These are phyloP conservation scores for Protophormia terraenovae DNA, from an alignment of 2,888 invertebrate species.

Conservation along the genomic window DNA sequence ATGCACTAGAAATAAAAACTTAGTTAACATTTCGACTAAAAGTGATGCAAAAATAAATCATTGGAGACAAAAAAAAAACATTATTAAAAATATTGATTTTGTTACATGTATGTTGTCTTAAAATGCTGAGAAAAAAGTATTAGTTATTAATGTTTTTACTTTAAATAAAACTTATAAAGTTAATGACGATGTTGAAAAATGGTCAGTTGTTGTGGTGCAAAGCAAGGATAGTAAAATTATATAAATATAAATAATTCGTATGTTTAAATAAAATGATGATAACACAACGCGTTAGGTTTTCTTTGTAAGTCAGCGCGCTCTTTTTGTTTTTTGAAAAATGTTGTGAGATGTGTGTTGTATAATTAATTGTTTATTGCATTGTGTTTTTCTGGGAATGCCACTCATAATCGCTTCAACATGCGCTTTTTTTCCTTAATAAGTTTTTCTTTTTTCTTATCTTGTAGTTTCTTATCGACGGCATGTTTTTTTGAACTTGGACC, in stretches of 20 bases:
- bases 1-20: neutral
- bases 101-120: neutral
- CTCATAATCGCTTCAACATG: conserved; percentile 92
- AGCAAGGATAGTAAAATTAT: conserved; percentile 10
- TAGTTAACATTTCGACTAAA: conserved; percentile 17
- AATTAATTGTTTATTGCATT: neutral
- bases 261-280: conserved; percentile 43
- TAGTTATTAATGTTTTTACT: neutral
- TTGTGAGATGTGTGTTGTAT: conserved; percentile 3
- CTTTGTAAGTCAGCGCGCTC: conserved; percentile 61
- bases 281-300: conserved; percentile 61
- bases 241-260: conserved; percentile 10
- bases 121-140: neutral
- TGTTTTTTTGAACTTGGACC: conserved; percentile 93
- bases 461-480: conserved; percentile 89
- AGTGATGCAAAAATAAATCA: neutral
- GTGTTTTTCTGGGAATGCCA: conserved; percentile 63
- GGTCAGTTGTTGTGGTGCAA: neutral
- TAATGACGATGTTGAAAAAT: neutral
- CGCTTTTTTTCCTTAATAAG: conserved; percentile 92
- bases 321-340: conserved; percentile 18
- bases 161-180: neutral
- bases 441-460: conserved; percentile 86
- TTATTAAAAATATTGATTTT: neutral
- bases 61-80: neutral